phyloP scores from a whole-genome alignment of 2,113 vertebrate genomes.

The Catharus fuscescens region DNA sequence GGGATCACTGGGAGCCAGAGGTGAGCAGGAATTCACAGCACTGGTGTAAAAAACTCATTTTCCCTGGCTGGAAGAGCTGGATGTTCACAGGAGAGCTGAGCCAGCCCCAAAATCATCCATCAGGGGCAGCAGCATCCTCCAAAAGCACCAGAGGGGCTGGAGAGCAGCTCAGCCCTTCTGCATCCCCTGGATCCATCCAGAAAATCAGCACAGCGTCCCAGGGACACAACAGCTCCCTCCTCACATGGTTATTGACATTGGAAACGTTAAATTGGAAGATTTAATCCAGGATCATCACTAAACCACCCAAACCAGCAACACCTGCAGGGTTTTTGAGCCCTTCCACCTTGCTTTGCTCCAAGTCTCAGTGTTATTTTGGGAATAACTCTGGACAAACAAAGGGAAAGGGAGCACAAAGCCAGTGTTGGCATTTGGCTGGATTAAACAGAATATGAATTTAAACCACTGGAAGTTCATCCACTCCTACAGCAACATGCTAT shows the following conservation, averaged over 20 bases:
- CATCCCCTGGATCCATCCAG: not conserved
- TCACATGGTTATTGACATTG: accelerated
- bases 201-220: not conserved
- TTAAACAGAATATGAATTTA: not conserved
- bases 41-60: not conserved
- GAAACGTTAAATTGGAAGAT: not conserved
- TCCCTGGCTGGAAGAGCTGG: not conserved
- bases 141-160: accelerated
- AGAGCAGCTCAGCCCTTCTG: not conserved
- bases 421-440: not conserved
- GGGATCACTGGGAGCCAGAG: not conserved
- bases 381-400: not conserved
- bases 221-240: accelerated
- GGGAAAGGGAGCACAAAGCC: accelerated
- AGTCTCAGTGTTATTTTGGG: not conserved
- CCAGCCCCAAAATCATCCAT: not conserved
- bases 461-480: not conserved
- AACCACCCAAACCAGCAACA: no score
- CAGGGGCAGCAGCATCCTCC: not conserved
- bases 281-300: no score
- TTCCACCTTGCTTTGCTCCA: not conserved
- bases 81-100: not conserved
- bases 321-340: accelerated
- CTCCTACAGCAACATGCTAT: not conserved
- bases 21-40: not conserved